phyloP scores from a whole-genome alignment of 2,113 vertebrate genomes.

The Dermatemys mawii region DNA sequence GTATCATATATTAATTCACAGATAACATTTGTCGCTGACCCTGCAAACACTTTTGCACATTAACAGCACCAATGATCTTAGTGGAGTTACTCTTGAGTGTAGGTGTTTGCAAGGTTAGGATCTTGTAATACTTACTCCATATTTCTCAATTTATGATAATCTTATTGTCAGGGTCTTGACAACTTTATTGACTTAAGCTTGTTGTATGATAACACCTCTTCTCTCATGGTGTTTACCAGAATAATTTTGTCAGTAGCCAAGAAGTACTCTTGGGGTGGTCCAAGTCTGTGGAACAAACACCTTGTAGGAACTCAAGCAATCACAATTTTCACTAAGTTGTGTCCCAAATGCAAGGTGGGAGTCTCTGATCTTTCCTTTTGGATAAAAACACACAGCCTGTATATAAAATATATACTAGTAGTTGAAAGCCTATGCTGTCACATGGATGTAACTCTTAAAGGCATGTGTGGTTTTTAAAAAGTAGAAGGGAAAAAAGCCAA shows the following conservation, averaged over 20 bases:
- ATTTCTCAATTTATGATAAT: neutral
- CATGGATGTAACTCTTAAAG: no score
- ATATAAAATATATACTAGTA: neutral
- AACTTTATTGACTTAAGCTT: neutral
- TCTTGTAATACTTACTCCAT: neutral
- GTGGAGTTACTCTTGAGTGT: accelerated
- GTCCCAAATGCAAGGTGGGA: neutral
- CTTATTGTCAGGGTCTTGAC: neutral
- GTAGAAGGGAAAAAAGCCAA: no score
- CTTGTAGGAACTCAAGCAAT: neutral
- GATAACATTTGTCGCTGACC: neutral
- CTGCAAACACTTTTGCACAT: neutral
- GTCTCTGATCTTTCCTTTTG: neutral
- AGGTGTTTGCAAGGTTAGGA: neutral
- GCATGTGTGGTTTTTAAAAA: no score
- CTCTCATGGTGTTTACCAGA: neutral
- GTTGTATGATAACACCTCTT: neutral
- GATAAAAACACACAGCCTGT: neutral
- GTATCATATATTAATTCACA: neutral
- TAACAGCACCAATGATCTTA: neutral
- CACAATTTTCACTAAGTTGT: neutral
- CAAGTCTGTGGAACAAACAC: neutral
- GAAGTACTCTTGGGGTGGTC: neutral
- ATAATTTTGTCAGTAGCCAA: neutral
- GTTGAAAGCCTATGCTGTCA: no score